Evolutionary conservation across 2,888 invertebrate genomes (phyloP).

Genomic region (Balanococcus diminutus): DNA sequence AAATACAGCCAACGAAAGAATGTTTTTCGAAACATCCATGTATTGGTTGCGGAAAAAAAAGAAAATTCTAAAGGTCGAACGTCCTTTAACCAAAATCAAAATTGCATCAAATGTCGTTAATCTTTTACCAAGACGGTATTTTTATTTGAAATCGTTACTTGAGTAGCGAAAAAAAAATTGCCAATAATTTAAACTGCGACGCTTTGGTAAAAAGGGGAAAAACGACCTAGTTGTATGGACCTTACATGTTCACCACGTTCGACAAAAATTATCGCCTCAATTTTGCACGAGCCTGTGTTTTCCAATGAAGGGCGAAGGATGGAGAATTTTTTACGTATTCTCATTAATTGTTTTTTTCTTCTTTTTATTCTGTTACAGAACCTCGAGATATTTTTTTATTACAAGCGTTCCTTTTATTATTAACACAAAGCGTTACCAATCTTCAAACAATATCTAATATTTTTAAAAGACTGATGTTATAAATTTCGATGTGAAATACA

Average conservation of each 20-base stretch:
- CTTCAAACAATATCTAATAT: constrained; percentile 26
- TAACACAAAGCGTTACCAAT: constrained; percentile 49
- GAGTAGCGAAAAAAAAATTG: constrained; percentile 16
- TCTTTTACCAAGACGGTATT: constrained; percentile 14
- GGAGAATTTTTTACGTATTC: not conserved
- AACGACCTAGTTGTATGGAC: not conserved
- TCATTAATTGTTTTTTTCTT: constrained; percentile 10
- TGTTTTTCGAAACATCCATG: not conserved
- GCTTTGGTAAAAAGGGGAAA: not conserved
- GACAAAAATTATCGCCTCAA: not conserved
- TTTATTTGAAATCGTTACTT: constrained; percentile 13
- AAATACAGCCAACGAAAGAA: not conserved
- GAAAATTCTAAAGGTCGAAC: not conserved
- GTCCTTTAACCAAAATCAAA: constrained; percentile 22
- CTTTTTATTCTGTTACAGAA: constrained; percentile 25
- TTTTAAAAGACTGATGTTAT: constrained; percentile 50
- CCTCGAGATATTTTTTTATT: constrained; percentile 48
- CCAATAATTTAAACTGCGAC: not conserved
- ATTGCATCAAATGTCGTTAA: not conserved
- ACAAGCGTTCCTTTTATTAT: constrained; percentile 43
- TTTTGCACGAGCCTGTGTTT: not conserved
- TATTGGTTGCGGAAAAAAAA: not conserved
- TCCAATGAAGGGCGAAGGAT: not conserved
- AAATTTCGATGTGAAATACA: constrained; percentile 39
- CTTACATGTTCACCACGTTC: not conserved